Evolutionary conservation across 2,797 vertebrate species (phyloP), one percentile per base, ranked within the genome.

Genomic region (Adelosebastes latens): DNA sequence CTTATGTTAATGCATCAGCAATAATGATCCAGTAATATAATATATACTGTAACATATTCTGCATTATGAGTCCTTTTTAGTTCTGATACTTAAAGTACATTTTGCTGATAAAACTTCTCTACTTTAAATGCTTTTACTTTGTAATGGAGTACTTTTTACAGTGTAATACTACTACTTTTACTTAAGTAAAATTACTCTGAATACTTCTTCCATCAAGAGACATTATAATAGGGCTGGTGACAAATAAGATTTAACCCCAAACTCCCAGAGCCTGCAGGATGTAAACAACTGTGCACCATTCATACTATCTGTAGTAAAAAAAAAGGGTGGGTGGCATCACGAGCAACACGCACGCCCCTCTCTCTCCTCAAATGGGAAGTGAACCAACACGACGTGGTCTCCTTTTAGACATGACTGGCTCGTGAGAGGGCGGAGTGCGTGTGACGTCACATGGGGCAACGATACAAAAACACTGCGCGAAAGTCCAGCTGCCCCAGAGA

Each of bases 391-490:
- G 94, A 95, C 85, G 94, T 95, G 93, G 95, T 84, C 80, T 2
- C 72, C 39, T 79, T 82, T 84, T 85, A 58, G 74, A 80, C 91
- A 80, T 91, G 89, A 96, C 93, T 96, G 96, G 96, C 93, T 92
- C 85, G 69, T 73, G 62, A 87, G 88, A 89, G 92, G 95, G 96
- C 77, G 95, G 94, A 14, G 39, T 56, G 66, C 78, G 75, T 75
- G 55, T 96, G 96, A 96, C 96, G 96, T 96, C 89, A 91, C 65
- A 82, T n/a, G 56, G 53, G 69, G 53, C 14, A 87, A 88, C 81
- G 76, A 89, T 93, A 96, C 95, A 95, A 95, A 96, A 96, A 93
- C 91, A 90, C 85, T 93, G 36, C 85, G 93, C 92, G 87, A 94
- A 86, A 89, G 32, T 85, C 24, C 52, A 61, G 75, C 16, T 10